Percentiles rank a stretch among this genome's conserved stretches.
Conservation (phyloP, 2,113 vertebrate species). For the Atractosteus spatula region DNA sequence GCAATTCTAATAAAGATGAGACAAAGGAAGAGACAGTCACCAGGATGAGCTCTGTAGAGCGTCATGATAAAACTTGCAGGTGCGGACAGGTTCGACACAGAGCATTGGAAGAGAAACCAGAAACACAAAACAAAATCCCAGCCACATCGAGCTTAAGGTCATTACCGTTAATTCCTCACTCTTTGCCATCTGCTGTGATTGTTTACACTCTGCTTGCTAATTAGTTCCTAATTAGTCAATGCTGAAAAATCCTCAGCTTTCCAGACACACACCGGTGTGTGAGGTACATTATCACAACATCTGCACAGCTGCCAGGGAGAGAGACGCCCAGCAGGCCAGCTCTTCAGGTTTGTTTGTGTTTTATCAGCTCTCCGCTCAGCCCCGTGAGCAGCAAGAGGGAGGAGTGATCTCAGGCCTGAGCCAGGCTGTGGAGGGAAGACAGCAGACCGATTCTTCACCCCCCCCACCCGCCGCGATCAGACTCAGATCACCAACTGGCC, state of each 20-base stretch:
- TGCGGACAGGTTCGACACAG: not conserved
- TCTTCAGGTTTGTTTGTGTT: not conserved
- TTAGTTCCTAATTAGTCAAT: constrained; percentile 86
- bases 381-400: not conserved
- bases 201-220: constrained; percentile 86
- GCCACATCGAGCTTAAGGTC: constrained; percentile 64
- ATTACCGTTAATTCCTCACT: constrained; percentile 68
- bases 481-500: too few species aligned
- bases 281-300: constrained; percentile 48
- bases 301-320: constrained; percentile 49
- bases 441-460: too few species aligned
- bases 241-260: constrained; percentile 72
- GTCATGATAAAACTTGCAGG: not conserved
- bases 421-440: not conserved
- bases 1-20: not conserved
- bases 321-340: not conserved
- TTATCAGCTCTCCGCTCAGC: not conserved
- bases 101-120: not conserved
- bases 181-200: constrained; percentile 84
- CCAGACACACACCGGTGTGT: constrained; percentile 56
- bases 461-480: too few species aligned
- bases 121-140: not conserved
- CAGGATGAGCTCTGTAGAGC: not conserved
- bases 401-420: not conserved
- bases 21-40: not conserved